These are phyloP conservation scores for Heteropelma amictum DNA, from an alignment of 2,888 invertebrate species.

Conservation along the genomic window DNA sequence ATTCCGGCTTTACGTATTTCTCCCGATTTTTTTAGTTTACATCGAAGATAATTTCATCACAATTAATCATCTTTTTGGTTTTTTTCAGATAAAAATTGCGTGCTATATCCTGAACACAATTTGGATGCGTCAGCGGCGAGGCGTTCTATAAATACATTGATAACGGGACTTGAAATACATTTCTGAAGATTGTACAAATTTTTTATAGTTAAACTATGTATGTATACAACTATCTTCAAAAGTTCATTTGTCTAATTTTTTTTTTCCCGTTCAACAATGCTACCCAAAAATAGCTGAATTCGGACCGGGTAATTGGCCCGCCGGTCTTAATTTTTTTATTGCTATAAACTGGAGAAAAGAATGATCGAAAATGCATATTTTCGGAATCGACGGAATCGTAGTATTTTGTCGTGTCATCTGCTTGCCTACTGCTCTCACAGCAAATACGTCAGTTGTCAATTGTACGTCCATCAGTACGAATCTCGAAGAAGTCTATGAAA, in stretches of 20 bases:
- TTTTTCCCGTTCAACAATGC: not conserved
- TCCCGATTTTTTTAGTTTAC: not conserved
- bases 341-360: too few species aligned
- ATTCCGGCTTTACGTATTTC: not conserved
- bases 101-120: not conserved
- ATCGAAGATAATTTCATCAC: not conserved
- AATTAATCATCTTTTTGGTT: too few species aligned
- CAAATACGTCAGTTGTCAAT: too few species aligned
- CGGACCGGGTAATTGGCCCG: not conserved
- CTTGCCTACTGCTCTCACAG: too few species aligned
- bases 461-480: too few species aligned
- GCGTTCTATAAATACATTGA: not conserved
- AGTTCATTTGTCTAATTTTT: not conserved
- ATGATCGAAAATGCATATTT: too few species aligned
- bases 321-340: not conserved
- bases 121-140: not conserved
- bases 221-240: not conserved
- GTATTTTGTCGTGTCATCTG: too few species aligned
- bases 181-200: not conserved
- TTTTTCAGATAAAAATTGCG: conserved; percentile 5
- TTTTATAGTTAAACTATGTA: not conserved
- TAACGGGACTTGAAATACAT: conserved; percentile 1
- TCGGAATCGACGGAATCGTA: too few species aligned
- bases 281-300: not conserved
- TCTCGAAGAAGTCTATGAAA: too few species aligned